A percentile compares a stretch with the other conserved stretches of the same genome.
These are phyloP conservation scores for Oedothorax gibbosus DNA, from an alignment of 1,140 invertebrate genomes.

Conservation along the genomic window DNA sequence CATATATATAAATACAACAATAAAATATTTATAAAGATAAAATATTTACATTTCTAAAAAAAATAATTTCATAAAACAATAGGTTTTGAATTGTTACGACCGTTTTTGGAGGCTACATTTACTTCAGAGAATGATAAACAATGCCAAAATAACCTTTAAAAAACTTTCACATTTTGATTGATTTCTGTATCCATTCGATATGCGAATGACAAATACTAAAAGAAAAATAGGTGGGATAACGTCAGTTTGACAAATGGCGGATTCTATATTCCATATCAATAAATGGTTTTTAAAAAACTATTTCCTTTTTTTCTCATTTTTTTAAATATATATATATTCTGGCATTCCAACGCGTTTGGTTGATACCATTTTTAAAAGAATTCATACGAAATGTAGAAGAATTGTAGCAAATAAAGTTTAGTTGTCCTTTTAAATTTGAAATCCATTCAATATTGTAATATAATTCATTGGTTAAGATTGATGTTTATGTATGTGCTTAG, in stretches of 20 bases:
- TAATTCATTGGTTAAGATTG: too few species aligned
- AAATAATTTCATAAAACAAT: too few species aligned
- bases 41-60: too few species aligned
- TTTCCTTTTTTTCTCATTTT: neutral
- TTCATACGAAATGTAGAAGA: neutral
- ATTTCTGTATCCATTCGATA: neutral
- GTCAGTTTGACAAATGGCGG: slow-evolving; percentile 28
- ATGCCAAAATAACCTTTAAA: neutral
- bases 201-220: neutral
- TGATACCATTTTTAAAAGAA: neutral
- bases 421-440: too few species aligned
- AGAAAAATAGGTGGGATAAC: slow-evolving; percentile 14
- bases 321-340: slow-evolving; percentile 19
- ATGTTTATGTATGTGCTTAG: too few species aligned
- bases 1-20: too few species aligned
- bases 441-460: too few species aligned
- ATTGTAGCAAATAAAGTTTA: too few species aligned
- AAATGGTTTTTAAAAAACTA: slow-evolving; percentile 1
- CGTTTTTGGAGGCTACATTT: too few species aligned
- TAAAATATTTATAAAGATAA: too few species aligned
- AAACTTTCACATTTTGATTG: neutral
- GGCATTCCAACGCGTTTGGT: neutral
- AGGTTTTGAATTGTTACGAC: too few species aligned
- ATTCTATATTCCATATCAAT: neutral
- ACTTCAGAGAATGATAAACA: neutral